Evolutionary conservation across 2,888 invertebrate species (phyloP).

Genomic region (Temnothorax rugatulus): DNA sequence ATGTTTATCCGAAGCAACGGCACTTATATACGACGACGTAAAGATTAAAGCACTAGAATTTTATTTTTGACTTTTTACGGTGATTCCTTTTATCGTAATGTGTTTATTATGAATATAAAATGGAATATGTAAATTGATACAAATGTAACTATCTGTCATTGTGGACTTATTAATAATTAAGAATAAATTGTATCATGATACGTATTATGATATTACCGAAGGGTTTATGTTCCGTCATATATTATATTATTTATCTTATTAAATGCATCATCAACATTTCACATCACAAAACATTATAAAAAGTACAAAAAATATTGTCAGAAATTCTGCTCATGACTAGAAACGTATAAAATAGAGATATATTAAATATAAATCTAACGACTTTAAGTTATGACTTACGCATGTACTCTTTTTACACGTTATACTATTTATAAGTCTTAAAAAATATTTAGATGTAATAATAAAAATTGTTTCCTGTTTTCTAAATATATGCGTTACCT

Average conservation of each 20-base stretch:
- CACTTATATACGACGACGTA: not conserved
- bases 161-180: not conserved
- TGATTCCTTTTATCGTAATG: not conserved
- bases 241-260: not conserved
- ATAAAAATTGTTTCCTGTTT: not conserved
- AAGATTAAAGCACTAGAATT: not conserved
- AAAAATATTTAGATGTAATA: not conserved
- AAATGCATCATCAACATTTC: not conserved
- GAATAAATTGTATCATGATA: not conserved
- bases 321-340: not conserved
- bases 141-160: not conserved
- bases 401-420: not conserved
- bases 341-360: not conserved
- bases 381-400: not conserved
- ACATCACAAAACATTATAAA: too few relatives aligned
- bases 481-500: not conserved
- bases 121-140: not conserved
- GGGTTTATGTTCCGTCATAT: not conserved
- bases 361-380: not conserved
- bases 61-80: not conserved
- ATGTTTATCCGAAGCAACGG: too few relatives aligned
- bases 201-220: not conserved
- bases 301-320: not conserved
- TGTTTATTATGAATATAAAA: not conserved
- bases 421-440: not conserved